A percentile compares a stretch with the other conserved stretches of the same genome.
phyloP scores from a whole-genome alignment of 2,888 invertebrate genomes.

The Poecilus cupreus region DNA sequence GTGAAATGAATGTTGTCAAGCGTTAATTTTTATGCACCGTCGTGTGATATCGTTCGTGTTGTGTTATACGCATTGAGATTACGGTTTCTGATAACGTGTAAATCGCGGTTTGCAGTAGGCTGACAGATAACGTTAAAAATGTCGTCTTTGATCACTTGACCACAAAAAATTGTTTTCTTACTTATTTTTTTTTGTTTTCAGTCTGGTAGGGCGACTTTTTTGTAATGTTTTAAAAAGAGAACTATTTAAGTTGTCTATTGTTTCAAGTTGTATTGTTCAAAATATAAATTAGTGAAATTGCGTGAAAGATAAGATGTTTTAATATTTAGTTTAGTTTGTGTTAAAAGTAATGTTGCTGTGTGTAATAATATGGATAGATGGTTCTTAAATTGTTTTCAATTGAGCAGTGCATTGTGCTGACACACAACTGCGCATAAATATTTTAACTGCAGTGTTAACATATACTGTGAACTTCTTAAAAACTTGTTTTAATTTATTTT shows the following conservation, averaged over 20 bases:
- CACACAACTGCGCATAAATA: slow-evolving; percentile 43
- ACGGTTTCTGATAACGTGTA: slow-evolving; percentile 32
- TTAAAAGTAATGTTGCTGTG: neutral
- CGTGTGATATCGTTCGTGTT: neutral
- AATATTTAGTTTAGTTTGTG: neutral
- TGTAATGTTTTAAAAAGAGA: neutral
- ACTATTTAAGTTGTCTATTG: slow-evolving; percentile 1
- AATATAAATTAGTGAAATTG: neutral
- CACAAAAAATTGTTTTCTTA: slow-evolving; percentile 46
- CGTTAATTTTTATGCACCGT: slow-evolving; percentile 18
- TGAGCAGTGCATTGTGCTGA: slow-evolving; percentile 42
- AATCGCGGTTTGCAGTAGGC: slow-evolving; percentile 42
- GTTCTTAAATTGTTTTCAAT: slow-evolving; percentile 54
- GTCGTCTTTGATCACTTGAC: slow-evolving; percentile 43
- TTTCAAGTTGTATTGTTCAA: neutral
- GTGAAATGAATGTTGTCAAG: slow-evolving; percentile 46
- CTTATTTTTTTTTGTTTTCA: slow-evolving; percentile 22
- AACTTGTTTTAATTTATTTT: slow-evolving; percentile 15
- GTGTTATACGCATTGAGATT: slow-evolving; percentile 22
- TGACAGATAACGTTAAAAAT: slow-evolving; percentile 56
- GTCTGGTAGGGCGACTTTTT: slow-evolving; percentile 26
- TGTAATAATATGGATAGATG: neutral
- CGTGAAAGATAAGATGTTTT: neutral
- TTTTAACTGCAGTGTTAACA: slow-evolving; percentile 18
- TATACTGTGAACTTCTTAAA: neutral